Evolutionary conservation across 1,140 invertebrate species (phyloP).

Genomic region (Papilio glaucus): DNA sequence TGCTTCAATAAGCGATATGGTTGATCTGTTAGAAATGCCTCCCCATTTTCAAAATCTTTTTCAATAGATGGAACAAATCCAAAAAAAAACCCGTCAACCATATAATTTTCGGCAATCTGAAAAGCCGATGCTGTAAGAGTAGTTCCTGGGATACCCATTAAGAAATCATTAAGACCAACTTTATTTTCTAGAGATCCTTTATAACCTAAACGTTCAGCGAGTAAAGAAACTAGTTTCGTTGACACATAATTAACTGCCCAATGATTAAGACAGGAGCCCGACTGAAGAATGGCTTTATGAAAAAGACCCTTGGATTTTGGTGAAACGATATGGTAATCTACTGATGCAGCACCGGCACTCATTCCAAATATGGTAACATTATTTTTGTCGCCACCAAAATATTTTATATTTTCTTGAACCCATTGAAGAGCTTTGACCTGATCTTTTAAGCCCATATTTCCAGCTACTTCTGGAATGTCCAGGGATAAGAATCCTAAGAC

Average conservation of each 20-base stretch:
- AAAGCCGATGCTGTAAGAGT: constrained; percentile 38
- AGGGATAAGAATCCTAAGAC: constrained; percentile 80
- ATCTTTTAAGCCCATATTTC: constrained; percentile 84
- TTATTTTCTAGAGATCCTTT: constrained; percentile 43
- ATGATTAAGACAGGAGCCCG: constrained; percentile 57
- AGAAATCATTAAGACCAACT: constrained; percentile 46
- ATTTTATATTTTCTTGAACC: constrained; percentile 67
- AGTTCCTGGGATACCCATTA: constrained; percentile 40
- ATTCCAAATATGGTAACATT: constrained; percentile 80
- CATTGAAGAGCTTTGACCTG: too few relatives aligned
- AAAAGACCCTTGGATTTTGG: constrained; percentile 58
- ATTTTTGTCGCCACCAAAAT: constrained; percentile 69
- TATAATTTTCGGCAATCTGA: constrained; percentile 38
- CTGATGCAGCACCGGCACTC: constrained; percentile 76
- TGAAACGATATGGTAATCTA: constrained; percentile 68
- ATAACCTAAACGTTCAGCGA: constrained; percentile 46
- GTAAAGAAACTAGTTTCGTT: constrained; percentile 35
- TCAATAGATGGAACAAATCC: constrained; percentile 69
- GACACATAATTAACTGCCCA: constrained; percentile 55
- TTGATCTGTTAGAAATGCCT: constrained; percentile 82
- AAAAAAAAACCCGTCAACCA: constrained; percentile 42
- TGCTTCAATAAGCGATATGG: constrained; percentile 80
- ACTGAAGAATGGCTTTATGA: constrained; percentile 60
- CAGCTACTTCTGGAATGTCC: constrained; percentile 65
- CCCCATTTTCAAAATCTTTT: constrained; percentile 64